A percentile compares a stretch with the other conserved stretches of the same genome.
Evolutionary conservation across 2,113 vertebrate species (phyloP).

Genomic region (Drymodes brunneopygia): DNA sequence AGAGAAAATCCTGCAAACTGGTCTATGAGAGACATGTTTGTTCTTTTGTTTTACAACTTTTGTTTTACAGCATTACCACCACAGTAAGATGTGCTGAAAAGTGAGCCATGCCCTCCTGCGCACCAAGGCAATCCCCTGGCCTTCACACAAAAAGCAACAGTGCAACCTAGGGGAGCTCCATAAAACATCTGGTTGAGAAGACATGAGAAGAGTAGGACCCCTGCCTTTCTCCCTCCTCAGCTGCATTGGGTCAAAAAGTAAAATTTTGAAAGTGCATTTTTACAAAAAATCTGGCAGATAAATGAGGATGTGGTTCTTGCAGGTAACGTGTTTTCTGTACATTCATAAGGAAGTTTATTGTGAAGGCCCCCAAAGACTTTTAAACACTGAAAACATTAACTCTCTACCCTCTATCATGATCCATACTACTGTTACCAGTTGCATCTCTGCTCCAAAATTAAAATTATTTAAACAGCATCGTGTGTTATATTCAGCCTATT

Average conservation of each 20-base stretch:
- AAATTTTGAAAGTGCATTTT: not conserved
- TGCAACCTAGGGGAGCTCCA: constrained; percentile 2
- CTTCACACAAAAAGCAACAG: constrained; percentile 32
- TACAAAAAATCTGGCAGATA: not conserved
- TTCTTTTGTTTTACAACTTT: not conserved
- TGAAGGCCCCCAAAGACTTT: not conserved
- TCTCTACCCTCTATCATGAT: not conserved
- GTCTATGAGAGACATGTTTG: not conserved
- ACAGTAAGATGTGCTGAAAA: not conserved
- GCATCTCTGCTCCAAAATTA: not conserved
- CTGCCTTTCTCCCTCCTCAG: not conserved
- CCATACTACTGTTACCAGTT: not conserved
- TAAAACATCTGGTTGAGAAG: not conserved
- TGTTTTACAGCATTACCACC: not conserved
- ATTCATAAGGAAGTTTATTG: not conserved
- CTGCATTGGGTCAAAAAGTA: not conserved
- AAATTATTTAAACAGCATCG: not conserved
- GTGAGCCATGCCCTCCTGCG: not conserved
- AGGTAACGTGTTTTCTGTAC: not conserved
- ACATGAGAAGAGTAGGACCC: not conserved
- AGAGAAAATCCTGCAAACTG: not conserved
- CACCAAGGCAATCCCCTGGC: not conserved
- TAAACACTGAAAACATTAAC: not conserved
- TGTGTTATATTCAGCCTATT: not conserved
- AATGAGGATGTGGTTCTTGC: not conserved